Conservation (phyloP, 2,113 vertebrate genomes). For the Catharus bicknelli region DNA sequence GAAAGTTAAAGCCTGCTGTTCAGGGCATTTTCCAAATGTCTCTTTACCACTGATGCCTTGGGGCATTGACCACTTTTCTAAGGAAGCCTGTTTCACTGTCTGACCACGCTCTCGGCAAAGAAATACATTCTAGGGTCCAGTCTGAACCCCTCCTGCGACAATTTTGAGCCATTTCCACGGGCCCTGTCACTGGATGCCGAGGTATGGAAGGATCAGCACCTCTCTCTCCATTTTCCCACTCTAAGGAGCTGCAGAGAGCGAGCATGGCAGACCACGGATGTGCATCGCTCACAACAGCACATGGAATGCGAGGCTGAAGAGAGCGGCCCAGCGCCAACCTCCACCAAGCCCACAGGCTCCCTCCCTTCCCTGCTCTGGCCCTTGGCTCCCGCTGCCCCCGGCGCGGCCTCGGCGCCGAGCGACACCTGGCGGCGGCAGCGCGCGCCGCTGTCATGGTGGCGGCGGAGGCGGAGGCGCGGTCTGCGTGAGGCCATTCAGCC, state of each 20-base stretch:
- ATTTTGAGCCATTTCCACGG: too few species aligned
- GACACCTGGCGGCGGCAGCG: not conserved
- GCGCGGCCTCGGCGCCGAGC: not conserved
- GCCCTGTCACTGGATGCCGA: too few species aligned
- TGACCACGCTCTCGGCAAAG: not conserved
- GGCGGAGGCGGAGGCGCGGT: too few species aligned
- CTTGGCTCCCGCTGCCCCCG: not conserved
- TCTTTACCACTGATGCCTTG: not conserved
- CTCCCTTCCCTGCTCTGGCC: not conserved
- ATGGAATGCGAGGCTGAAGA: fast-evolving
- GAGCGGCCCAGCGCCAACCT: too few species aligned
- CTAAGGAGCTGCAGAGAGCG: not conserved
- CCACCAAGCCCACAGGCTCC: fast-evolving
- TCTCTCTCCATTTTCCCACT: not conserved
- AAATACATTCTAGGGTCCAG: not conserved
- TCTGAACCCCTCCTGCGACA: not conserved
- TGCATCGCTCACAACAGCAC: fast-evolving
- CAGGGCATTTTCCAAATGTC: not conserved
- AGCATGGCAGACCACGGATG: too few species aligned
- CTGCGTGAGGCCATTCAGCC: not conserved
- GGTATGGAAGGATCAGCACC: not conserved
- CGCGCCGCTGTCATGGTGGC: not conserved
- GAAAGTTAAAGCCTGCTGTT: not conserved
- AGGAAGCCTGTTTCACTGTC: not conserved
- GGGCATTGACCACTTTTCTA: not conserved